Percentiles rank a stretch among this genome's conserved stretches.
These are phyloP conservation scores for Artibeus jamaicensis DNA, from an alignment of 2,797 vertebrate species.

Conservation along the genomic window DNA sequence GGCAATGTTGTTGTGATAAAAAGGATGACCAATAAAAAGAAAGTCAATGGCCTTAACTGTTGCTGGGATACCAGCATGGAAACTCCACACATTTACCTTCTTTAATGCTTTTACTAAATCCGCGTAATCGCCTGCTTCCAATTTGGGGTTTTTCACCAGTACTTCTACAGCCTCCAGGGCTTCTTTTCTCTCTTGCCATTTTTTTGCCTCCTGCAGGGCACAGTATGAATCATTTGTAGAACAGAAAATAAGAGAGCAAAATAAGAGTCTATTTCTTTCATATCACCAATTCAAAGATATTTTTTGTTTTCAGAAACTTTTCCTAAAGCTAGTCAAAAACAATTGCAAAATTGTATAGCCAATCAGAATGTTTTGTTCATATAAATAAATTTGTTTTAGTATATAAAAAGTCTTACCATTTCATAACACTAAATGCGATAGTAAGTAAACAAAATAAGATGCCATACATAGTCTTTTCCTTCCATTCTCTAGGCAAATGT, in stretches of 20 bases:
- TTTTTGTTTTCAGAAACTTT: slow-evolving; percentile 33
- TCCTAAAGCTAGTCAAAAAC: slow-evolving; percentile 34
- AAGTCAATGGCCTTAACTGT: neutral
- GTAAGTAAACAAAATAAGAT: slow-evolving; percentile 23
- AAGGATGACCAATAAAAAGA: neutral
- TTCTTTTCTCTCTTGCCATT: slow-evolving; percentile 99
- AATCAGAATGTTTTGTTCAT: slow-evolving; percentile 10
- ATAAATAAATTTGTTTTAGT: slow-evolving; percentile 10
- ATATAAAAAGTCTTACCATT: neutral
- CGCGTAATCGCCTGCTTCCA: slow-evolving; percentile 95
- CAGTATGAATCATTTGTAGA: slow-evolving; percentile 20
- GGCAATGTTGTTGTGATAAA: neutral
- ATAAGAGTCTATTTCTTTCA: slow-evolving; percentile 30
- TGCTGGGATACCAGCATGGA: neutral
- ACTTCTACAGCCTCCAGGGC: slow-evolving; percentile 93
- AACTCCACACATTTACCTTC: slow-evolving; percentile 86
- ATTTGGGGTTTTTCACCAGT: slow-evolving; percentile 93
- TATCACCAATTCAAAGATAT: slow-evolving; percentile 41
- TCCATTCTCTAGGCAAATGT: neutral
- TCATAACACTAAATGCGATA: neutral
- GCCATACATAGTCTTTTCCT: neutral
- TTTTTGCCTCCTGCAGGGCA: slow-evolving; percentile 94
- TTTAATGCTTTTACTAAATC: slow-evolving; percentile 96
- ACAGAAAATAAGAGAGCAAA: slow-evolving; percentile 18
- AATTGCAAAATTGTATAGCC: neutral